Evolutionary conservation across 2,888 invertebrate species (phyloP).

Genomic region (Podotricha telesiphe): DNA sequence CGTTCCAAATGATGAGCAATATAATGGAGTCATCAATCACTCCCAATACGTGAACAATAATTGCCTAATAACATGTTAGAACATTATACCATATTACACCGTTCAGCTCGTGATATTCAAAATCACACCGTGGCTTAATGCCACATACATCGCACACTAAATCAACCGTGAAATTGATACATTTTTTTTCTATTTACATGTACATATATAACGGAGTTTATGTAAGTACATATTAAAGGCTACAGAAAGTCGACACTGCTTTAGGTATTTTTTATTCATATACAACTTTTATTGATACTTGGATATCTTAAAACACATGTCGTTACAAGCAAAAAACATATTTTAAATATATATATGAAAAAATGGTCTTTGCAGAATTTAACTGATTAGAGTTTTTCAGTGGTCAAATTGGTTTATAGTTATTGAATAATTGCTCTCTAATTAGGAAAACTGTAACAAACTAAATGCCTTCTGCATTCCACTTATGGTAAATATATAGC

Average conservation of each 20-base stretch:
- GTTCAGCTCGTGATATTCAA: constrained; percentile 58
- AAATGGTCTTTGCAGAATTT: no score
- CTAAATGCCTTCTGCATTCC: no score
- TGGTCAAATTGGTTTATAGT: no score
- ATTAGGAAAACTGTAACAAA: no score
- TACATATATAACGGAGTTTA: background rate
- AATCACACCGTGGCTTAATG: constrained; percentile 51
- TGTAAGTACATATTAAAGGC: background rate
- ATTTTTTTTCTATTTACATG: constrained; percentile 42
- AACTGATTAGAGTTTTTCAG: no score
- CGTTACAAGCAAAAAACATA: no score
- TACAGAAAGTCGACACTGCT: background rate
- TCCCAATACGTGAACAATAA: constrained; percentile 33
- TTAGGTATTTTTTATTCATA: background rate
- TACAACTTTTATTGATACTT: background rate
- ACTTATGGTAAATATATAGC: no score
- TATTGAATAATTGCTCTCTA: no score
- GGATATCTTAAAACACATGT: no score
- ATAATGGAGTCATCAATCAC: constrained; percentile 41
- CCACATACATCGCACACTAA: constrained; percentile 50
- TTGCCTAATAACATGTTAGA: constrained; percentile 40
- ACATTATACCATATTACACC: constrained; percentile 5
- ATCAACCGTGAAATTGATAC: constrained; percentile 67
- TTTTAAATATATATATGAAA: no score
- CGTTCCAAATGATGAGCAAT: constrained; percentile 13